These are phyloP conservation scores for Platycheirus albimanus DNA, from an alignment of 2,888 invertebrate genomes.

Conservation along the genomic window DNA sequence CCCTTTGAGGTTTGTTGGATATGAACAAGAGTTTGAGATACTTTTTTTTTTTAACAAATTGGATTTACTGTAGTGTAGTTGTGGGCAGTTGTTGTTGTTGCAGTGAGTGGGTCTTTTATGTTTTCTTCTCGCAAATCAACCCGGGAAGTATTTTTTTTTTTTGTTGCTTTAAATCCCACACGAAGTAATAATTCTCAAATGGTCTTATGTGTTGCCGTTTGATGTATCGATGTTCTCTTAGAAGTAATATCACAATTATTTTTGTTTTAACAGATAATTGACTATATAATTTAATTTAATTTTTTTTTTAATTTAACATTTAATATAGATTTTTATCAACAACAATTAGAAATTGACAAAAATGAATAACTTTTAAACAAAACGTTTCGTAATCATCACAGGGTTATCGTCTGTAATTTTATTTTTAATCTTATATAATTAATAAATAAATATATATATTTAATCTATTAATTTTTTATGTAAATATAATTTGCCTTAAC, in stretches of 20 bases:
- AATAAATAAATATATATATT: conserved; percentile 47
- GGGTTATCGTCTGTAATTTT: conserved; percentile 30
- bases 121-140: conserved; percentile 17
- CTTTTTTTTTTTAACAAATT: conserved; percentile 39
- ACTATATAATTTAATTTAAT: conserved; percentile 65
- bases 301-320: conserved; percentile 42
- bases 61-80: conserved; percentile 55
- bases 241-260: conserved; percentile 66
- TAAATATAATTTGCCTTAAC: conserved; percentile 67
- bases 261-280: conserved; percentile 62
- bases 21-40: conserved; percentile 18
- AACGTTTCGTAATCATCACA: conserved; percentile 57
- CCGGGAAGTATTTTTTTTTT: conserved; percentile 27
- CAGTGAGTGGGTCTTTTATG: conserved; percentile 47
- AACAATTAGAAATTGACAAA: conserved; percentile 43
- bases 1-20: not conserved
- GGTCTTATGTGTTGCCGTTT: not conserved
- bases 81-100: no score
- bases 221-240: conserved; percentile 38
- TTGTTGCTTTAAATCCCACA: no score
- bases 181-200: conserved; percentile 1
- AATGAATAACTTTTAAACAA: conserved; percentile 15
- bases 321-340: conserved; percentile 44
- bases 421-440: conserved; percentile 3
- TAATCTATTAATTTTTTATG: conserved; percentile 43